phyloP scores from a whole-genome alignment of 2,888 invertebrate species.

The Acrobasis repandana region DNA sequence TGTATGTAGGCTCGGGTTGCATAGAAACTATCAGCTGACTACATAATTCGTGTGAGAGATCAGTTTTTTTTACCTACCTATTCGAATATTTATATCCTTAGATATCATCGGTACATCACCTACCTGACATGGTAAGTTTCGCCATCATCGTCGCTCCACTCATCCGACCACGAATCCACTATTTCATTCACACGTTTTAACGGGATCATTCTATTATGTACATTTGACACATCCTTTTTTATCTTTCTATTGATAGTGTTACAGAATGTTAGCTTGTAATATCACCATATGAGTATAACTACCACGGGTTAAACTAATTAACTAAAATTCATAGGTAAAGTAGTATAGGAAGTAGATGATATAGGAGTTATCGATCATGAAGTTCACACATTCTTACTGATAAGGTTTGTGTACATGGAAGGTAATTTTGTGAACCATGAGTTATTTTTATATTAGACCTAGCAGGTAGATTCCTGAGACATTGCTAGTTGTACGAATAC shows the following conservation, averaged over 20 bases:
- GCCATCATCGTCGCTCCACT: constrained; percentile 6
- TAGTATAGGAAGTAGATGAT: not conserved
- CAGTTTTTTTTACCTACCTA: too few relatives aligned
- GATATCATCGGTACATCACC: not conserved
- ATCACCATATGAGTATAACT: not conserved
- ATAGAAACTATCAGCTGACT: too few relatives aligned
- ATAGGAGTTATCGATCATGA: not conserved
- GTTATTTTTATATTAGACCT: not conserved
- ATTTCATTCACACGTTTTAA: not conserved
- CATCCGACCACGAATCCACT: constrained; percentile 3
- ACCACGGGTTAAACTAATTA: not conserved
- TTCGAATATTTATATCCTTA: too few relatives aligned
- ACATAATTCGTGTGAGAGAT: too few relatives aligned
- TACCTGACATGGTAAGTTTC: constrained; percentile 13
- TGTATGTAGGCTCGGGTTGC: too few relatives aligned
- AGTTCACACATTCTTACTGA: not conserved
- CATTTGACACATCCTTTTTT: too few relatives aligned
- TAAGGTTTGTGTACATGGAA: not conserved
- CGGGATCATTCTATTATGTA: not conserved
- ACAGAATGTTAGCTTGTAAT: not conserved
- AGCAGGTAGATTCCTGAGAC: not conserved
- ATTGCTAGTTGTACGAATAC: too few relatives aligned
- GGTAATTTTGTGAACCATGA: not conserved
- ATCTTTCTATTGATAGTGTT: not conserved
- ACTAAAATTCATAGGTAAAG: too few relatives aligned